Evolutionary conservation across 2,113 vertebrate genomes (phyloP), one percentile per base, ranked within the genome.

Genomic region (Toxostoma redivivum): DNA sequence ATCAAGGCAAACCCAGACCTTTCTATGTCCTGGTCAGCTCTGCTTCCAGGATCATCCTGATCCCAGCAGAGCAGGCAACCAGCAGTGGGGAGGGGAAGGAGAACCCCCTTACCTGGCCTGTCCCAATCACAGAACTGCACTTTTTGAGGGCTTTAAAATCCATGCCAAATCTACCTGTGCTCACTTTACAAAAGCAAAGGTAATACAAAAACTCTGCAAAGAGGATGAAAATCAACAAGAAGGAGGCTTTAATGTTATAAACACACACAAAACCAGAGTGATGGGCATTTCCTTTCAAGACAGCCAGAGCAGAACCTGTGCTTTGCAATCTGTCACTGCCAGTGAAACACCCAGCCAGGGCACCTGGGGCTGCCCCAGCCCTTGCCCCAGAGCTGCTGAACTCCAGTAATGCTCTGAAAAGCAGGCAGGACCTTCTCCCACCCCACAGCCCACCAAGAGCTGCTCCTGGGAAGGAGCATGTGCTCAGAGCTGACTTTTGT

Each of bases 271-370:
- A 74, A 16, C 1, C 2, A 9, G 24, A 50, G 50, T 7, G 7
- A 5, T 1, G 2, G 40, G n/a, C 20, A 31, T 38, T 86, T 83
- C 30, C 35, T 42, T 38, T 1, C 3, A 1, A 18, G 0, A 1
- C 33, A 85, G 31, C 24, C 2, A 0, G 58, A 82, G 71, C 58
- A 91, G 62, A 89, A 77, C 14, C 21, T 14, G 17, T 4, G 38
- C 85, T 67, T 25, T 70, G 48, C 54, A 30, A 10, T n/a, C 74
- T 30, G 22, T 33, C 66, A 35, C 31, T 11, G 2, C 56, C 7
- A 2, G 22, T 15, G 12, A 30, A 62, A 60, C 65, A 31, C 42
- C 14, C 38, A 24, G 23, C 61, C 22, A 6, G 44, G 53, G 10
- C 33, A 5, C 33, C 57, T 5, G 3, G 74, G 22, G 44, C 47